Evolutionary conservation across 2,113 vertebrate species (phyloP).

Genomic region (Barnardius zonarius): DNA sequence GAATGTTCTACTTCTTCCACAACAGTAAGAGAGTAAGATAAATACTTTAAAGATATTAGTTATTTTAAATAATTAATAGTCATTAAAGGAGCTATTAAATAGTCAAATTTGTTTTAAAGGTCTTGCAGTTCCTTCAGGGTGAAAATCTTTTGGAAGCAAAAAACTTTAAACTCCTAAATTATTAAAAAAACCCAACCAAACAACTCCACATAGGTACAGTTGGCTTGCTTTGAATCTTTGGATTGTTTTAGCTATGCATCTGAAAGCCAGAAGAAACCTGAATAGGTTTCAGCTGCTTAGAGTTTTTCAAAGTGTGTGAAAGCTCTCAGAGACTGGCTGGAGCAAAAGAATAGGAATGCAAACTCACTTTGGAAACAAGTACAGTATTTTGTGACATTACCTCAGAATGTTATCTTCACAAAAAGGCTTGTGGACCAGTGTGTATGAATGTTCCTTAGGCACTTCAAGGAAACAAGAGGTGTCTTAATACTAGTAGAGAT

Average conservation of each 20-base stretch:
- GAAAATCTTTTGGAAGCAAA: background rate
- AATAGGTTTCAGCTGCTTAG: background rate
- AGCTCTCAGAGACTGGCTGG: background rate
- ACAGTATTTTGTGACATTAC: background rate
- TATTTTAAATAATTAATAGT: constrained; percentile 4
- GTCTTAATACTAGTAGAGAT: background rate
- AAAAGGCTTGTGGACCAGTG: background rate
- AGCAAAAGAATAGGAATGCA: background rate
- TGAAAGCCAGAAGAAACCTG: background rate
- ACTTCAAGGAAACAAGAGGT: rapidly evolving
- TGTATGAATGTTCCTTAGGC: background rate
- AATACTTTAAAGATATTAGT: constrained; percentile 31
- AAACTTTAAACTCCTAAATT: background rate
- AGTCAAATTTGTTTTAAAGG: background rate
- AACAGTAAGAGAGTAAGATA: background rate
- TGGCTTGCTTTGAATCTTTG: background rate
- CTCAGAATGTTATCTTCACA: background rate
- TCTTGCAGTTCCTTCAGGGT: background rate
- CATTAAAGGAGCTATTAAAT: background rate
- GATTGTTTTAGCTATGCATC: background rate
- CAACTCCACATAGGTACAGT: too few relatives aligned
- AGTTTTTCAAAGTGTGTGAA: background rate
- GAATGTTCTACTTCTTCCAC: background rate
- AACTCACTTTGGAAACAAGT: background rate
- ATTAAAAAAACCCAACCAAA: too few relatives aligned